Percentiles rank a stretch among this genome's conserved stretches.
These are phyloP conservation scores for Hyperoplus lanceolatus DNA, from an alignment of 2,797 vertebrate species.

Conservation along the genomic window DNA sequence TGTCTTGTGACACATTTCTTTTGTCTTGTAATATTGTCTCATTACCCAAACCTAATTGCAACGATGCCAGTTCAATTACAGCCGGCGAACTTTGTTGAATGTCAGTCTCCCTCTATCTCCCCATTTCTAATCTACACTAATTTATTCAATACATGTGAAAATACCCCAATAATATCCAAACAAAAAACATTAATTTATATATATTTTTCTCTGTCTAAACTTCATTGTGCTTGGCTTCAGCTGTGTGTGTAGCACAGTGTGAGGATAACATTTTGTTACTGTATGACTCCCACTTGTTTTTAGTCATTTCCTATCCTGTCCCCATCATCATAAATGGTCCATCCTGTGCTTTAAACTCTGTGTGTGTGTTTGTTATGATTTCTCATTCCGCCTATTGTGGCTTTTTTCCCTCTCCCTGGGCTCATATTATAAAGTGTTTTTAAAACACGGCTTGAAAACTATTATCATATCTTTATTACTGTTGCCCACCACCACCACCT, in stretches of 20 bases:
- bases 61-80: too few relatives aligned
- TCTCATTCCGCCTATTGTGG: conserved; percentile 72
- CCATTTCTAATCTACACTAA: too few relatives aligned
- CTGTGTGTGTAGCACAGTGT: conserved; percentile 36
- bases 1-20: neutral
- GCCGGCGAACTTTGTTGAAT: too few relatives aligned
- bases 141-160: too few relatives aligned
- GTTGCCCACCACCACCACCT: conserved; percentile 13
- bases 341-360: conserved; percentile 73
- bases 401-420: conserved; percentile 28
- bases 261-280: conserved; percentile 39
- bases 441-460: conserved; percentile 38
- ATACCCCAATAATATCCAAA: too few relatives aligned
- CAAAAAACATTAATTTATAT: neutral
- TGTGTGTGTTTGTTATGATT: conserved; percentile 66
- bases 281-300: conserved; percentile 42
- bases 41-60: neutral
- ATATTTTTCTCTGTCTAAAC: neutral
- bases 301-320: conserved; percentile 59
- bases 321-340: conserved; percentile 61
- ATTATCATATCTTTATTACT: conserved; percentile 54
- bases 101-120: too few relatives aligned
- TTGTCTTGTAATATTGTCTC: neutral
- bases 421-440: conserved; percentile 42
- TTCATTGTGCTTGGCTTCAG: neutral